Base-by-base conservation (phyloP, 2,113 vertebrate genomes). In the Peromyscus leucopus region DNA sequence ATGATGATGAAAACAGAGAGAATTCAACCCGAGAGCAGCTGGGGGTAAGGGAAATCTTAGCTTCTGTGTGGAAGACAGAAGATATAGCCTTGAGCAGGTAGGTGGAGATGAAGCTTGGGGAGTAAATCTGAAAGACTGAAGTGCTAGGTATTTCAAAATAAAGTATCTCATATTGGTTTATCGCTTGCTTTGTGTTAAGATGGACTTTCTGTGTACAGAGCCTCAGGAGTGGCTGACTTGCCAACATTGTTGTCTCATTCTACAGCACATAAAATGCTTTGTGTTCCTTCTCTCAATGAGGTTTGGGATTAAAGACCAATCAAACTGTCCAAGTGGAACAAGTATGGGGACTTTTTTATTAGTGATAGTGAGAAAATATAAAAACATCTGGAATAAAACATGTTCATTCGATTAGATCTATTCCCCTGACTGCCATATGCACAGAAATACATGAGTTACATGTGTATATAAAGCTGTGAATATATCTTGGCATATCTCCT, bases 391-490 rank as follows among this genome's bases (percentile, higher is more conserved):
- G 88, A 98, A 91, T 97, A 96, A 97, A 98, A 96, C 78, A 90
- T 65, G 95, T 82, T 90, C 75, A 96, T 85, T 57, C 97, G 94
- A 98, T 97, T 97, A 98, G 87, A 97, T 97, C 91, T 94, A 97
- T 98, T 98, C 98, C 97, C 97, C 93, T 67, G 97, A 88, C 72
- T 97, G 94, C 96, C 98, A 0, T 0, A 91, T 97, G 96, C 97
- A 96, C 16, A 97, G 63, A 96, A 93, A 97, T 94, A 97, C 97
- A 98, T 94, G 96, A 96, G 88, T 97, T 98, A 98, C 96, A 97
- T 98, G 96, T 97, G 97, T 98, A 98, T 97, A 97, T 94, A 98
- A 98, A 98, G 93, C 98, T 98, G 97, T 98, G 97, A 97, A 96
- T 98, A 90, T 95, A 97, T 97, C 95, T 97, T 98, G 97, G 96